Conservation (phyloP, 2,113 vertebrate genomes). For the Bothrops jararaca region DNA sequence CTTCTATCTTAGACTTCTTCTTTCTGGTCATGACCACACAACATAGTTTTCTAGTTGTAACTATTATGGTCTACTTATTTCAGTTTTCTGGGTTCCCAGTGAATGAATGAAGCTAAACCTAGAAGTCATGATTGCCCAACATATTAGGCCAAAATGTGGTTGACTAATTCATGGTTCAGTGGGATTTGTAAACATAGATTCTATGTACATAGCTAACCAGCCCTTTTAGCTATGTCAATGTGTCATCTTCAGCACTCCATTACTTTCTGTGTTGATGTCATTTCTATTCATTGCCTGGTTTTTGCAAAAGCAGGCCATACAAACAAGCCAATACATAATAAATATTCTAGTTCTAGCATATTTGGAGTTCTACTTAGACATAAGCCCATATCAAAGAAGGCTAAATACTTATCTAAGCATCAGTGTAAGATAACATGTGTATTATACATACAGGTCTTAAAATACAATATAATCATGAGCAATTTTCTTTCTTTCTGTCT, state of each 20-base stretch:
- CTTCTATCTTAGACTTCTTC: neutral
- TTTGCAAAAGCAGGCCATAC: neutral
- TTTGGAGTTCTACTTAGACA: neutral
- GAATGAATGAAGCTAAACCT: neutral
- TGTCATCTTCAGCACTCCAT: neutral
- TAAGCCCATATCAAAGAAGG: neutral
- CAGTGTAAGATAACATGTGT: neutral
- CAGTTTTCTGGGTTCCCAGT: neutral
- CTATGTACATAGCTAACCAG: neutral
- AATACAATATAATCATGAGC: neutral
- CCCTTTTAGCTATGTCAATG: neutral
- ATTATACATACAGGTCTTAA: neutral
- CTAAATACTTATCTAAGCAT: neutral
- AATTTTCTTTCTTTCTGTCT: neutral
- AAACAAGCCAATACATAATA: neutral
- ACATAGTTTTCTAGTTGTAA: neutral
- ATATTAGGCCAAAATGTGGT: neutral
- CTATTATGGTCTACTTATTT: neutral
- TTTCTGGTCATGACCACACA: neutral
- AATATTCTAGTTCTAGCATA: neutral
- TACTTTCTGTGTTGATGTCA: neutral
- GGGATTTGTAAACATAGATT: neutral
- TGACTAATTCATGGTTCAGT: neutral
- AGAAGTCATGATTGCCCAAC: neutral
- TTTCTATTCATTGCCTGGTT: neutral